Conservation (phyloP, 2,113 vertebrate species). For the Oreocharis arfaki region DNA sequence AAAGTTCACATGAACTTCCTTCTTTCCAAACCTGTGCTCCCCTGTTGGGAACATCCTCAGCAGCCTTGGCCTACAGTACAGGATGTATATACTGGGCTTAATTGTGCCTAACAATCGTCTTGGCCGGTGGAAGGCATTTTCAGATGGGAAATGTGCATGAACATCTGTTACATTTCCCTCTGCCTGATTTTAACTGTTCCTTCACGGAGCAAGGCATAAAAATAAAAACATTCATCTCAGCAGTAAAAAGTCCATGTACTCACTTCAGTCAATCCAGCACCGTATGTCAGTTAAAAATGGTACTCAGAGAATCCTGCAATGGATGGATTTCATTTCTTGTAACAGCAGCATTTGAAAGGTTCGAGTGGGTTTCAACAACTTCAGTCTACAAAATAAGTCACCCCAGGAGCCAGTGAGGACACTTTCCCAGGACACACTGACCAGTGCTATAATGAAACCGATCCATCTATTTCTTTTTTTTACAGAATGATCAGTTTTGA, state of each 20-base stretch:
- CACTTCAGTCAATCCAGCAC: background rate
- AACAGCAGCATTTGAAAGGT: background rate
- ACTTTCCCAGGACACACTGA: background rate
- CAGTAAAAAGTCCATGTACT: background rate
- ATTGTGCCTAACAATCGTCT: conserved; percentile 18
- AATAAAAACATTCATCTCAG: background rate
- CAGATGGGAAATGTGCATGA: conserved; percentile 15
- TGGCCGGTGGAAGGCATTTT: conserved; percentile 41
- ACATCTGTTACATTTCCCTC: conserved; percentile 24
- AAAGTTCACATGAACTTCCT: background rate
- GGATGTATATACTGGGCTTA: conserved; percentile 28
- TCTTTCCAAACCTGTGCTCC: background rate
- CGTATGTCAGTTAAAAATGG: background rate
- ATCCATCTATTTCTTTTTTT: background rate
- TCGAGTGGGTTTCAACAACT: background rate
- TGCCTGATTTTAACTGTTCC: background rate
- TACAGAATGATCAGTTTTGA: background rate
- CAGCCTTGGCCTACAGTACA: background rate
- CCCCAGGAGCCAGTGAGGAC: background rate
- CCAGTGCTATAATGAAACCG: background rate
- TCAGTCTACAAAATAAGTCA: background rate
- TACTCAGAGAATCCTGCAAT: background rate
- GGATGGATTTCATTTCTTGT: background rate
- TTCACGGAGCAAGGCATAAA: background rate
- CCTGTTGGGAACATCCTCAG: background rate